Evolutionary conservation across 2,113 vertebrate genomes (phyloP), one percentile per base, ranked within the genome.

Genomic region (Promerops cafer): DNA sequence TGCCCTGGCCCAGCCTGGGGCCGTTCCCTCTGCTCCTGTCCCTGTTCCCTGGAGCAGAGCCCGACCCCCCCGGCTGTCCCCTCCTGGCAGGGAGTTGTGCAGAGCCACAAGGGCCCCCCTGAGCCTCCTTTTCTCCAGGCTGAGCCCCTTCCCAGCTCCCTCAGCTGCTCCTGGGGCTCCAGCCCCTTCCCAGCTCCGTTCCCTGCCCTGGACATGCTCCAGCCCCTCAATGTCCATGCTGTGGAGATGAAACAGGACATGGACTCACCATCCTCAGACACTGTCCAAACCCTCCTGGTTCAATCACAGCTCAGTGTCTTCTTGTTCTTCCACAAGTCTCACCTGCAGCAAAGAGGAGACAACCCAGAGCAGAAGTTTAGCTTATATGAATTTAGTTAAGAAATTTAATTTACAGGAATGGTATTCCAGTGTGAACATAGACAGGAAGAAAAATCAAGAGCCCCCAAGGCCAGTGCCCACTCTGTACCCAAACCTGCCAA

Each of bases 211-310:
- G 5, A 44, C 27, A 50, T 0, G 0, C 26, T 81, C 60, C 60
- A 74, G 44, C 27, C 10, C 35, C 10, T 77, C 49, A 23, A 1
- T 3, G 49, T 63, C 49, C 50, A 14, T 75, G 53, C 28, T 45
- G 28, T 10, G n/a, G 39, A 53, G 59, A 56, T 16, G 18, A 77
- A 63, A 63, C 8, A 57, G 28, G 63, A 54, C 9, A 39, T 8
- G 8, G 28, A 94, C 96, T 97, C 90, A 97, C 96, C 96, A 97
- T 97, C 76, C 93, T 97, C 90, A 71, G 90, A 31, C 40, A 60
- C 86, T 0, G 44, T 78, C 64, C 68, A 89, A 52, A 53, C n/a
- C 10, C 53, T 88, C 69, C 61, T 66, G 45, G 19, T 63, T 95
- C 60, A 71, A 14, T 44, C 61, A 76, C 87, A 89, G 85, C 60